Evolutionary conservation across 1,140 invertebrate species (phyloP).

Genomic region (Macrobrachium nipponense): DNA sequence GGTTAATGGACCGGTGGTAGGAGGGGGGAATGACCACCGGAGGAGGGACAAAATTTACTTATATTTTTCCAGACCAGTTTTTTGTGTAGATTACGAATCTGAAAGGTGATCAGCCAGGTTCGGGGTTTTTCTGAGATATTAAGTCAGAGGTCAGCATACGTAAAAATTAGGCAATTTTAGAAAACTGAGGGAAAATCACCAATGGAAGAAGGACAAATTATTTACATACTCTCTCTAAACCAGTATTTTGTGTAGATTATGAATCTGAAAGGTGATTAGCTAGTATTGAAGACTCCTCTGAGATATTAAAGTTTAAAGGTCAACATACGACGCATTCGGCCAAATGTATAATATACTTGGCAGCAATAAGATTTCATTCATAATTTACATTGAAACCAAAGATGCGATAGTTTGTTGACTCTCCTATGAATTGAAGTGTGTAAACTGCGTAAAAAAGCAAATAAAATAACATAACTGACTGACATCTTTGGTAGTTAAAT

Average conservation of each 20-base stretch:
- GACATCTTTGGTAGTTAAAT: constrained; percentile 3
- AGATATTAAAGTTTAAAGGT: constrained; percentile 10
- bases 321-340: constrained; percentile 1
- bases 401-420: constrained; percentile 3
- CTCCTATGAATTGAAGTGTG: not conserved
- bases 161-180: no score
- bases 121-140: no score
- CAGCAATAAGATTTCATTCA: not conserved
- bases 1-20: constrained; percentile 4
- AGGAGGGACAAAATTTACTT: constrained; percentile 15
- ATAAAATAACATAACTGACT: not conserved
- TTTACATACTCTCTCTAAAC: no score
- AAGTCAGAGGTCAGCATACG: no score
- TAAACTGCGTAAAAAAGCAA: constrained; percentile 16
- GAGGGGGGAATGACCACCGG: constrained; percentile 23
- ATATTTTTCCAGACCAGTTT: no score
- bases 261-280: constrained; percentile 23
- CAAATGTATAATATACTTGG: not conserved
- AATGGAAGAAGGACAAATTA: no score
- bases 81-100: no score
- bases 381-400: constrained; percentile 9
- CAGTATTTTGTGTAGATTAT: no score
- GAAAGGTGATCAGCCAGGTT: no score
- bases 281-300: not conserved
- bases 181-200: no score